Base-by-base conservation (phyloP, 2,113 vertebrate genomes). In the Eudyptes chrysolophus region DNA sequence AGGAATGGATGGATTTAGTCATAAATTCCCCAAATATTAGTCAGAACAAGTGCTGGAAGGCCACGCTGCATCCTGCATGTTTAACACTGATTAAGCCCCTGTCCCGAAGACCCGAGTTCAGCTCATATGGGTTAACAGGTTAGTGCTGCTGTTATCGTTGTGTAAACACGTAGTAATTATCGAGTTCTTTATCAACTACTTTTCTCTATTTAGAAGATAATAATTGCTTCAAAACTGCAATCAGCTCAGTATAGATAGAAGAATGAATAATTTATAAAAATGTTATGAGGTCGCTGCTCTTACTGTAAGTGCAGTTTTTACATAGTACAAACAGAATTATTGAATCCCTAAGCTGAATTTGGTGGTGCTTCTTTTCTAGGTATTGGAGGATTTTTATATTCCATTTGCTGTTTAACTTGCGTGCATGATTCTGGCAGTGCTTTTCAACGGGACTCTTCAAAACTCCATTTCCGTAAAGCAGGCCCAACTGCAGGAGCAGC, bases 251-350 rank as follows among this genome's bases (percentile, higher is more conserved):
- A 66, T 6, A 69, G 62, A 74, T 32, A 94, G 66, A 54, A 40
- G 48, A 79, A 88, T 78, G 66, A 96, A 94, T 95, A 68, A 95
- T 90, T 90, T 81, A 90, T 68, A 86, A 55, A 86, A 66, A 65
- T 0, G 1, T 84, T 81, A 57, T 55, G 69, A 89, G 72, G 32
- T 30, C 1, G 9, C 65, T 71, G 76, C 82, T 95, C 36, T 86
- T 60, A 17, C 54, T 32, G 13, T 52, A 84, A 80, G 40, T 42
- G 42, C n/a, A 14, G 2, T 19, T 89, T 90, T 94, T 51, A 84
- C 64, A 20, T 32, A 58, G 64, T 29, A 30, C 42, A 74, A 60
- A 93, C 26, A 27, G 30, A 92, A 34, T 55, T 74, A 38, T n/a
- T 84, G 69, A 91, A 65, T 40, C 79, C 69, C 19, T 46, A 42